A percentile compares a stretch with the other conserved stretches of the same genome.
phyloP scores from a whole-genome alignment of 2,113 vertebrate genomes.

The Beaufortia kweichowensis region DNA sequence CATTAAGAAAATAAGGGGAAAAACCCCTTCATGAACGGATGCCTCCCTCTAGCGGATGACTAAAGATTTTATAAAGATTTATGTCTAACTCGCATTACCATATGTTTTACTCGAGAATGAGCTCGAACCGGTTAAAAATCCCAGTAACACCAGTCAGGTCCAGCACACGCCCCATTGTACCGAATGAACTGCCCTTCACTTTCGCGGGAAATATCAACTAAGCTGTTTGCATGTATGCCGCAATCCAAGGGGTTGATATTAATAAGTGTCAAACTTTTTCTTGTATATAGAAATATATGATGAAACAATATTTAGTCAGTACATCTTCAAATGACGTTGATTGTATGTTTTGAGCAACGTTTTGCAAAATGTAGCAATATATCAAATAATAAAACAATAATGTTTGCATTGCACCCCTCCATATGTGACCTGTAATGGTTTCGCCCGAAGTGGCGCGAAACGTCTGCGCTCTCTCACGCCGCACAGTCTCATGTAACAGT shows the following conservation, averaged over 20 bases:
- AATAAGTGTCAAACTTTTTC: fast-evolving
- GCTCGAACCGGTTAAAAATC: too few relatives aligned
- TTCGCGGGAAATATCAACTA: constrained; percentile 62
- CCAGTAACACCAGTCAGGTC: too few relatives aligned
- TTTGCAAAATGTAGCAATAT: too few relatives aligned
- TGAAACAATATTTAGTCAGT: not conserved
- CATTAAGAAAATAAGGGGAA: too few relatives aligned
- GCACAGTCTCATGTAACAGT: not conserved
- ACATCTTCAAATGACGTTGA: too few relatives aligned
- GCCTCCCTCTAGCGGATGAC: too few relatives aligned
- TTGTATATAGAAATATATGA: not conserved
- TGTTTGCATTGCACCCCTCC: constrained; percentile 6
- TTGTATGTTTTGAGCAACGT: too few relatives aligned
- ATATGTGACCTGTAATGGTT: constrained; percentile 25
- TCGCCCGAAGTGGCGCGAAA: constrained; percentile 62
- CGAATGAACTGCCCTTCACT: constrained; percentile 14
- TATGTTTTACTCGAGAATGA: too few relatives aligned
- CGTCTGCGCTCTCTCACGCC: not conserved
- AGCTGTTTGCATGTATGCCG: not conserved
- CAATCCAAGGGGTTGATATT: not conserved
- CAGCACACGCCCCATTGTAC: not conserved
- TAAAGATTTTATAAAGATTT: too few relatives aligned
- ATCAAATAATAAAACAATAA: not conserved
- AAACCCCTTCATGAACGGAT: too few relatives aligned
- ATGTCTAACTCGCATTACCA: too few relatives aligned